Conservation (phyloP, 1,140 invertebrate species). For the Nymphalis io region DNA sequence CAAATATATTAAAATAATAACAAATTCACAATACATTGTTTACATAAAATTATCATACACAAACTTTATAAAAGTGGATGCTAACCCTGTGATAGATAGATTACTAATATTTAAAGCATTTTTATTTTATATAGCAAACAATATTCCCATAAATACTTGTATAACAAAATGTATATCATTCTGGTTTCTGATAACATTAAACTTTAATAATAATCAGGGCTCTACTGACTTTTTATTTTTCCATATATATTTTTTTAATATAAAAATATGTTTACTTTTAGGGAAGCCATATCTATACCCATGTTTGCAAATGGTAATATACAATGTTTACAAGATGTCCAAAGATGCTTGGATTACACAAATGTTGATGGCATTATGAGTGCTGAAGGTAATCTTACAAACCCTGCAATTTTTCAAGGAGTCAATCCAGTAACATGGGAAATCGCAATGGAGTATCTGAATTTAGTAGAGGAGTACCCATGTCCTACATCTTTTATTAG, state of each 20-base stretch:
- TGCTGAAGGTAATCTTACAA: slow-evolving; percentile 97
- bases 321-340: slow-evolving; percentile 93
- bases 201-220: neutral
- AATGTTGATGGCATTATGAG: slow-evolving; percentile 94
- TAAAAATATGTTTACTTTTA: slow-evolving; percentile 69
- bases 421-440: slow-evolving; percentile 91
- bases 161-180: too few species aligned
- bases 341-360: slow-evolving; percentile 92
- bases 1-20: too few species aligned
- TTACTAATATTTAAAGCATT: too few species aligned
- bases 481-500: slow-evolving; percentile 94
- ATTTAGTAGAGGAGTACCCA: slow-evolving; percentile 91
- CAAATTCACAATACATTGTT: too few species aligned
- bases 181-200: too few species aligned
- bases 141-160: too few species aligned
- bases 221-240: neutral
- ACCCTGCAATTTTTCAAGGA: slow-evolving; percentile 94
- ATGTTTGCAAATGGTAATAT: slow-evolving; percentile 99
- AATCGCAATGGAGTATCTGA: slow-evolving; percentile 94
- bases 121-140: too few species aligned
- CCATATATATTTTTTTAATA: neutral
- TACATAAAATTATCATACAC: too few species aligned
- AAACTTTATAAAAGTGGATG: too few species aligned
- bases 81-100: too few species aligned
- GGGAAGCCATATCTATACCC: slow-evolving; percentile 93